phyloP scores from a whole-genome alignment of 1,140 invertebrate genomes.

The Brachionus calyciflorus region DNA sequence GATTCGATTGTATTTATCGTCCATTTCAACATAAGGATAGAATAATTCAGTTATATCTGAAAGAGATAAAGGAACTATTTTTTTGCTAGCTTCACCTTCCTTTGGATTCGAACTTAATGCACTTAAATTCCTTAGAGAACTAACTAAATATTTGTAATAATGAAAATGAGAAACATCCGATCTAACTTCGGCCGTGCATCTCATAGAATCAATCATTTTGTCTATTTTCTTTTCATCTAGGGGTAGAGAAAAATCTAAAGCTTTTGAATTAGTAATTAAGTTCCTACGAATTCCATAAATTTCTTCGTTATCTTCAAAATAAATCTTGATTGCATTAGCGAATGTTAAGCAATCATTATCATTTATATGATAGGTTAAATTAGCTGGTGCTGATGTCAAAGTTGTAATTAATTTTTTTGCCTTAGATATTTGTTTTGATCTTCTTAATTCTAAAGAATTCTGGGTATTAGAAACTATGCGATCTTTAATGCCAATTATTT shows the following conservation, averaged over 20 bases:
- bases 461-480: neutral
- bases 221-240: slow-evolving; percentile 4
- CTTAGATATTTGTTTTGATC: slow-evolving; percentile 12
- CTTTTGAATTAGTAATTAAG: neutral
- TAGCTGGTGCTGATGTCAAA: slow-evolving; percentile 2
- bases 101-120: neutral
- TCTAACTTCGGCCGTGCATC: neutral
- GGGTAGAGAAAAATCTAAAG: neutral
- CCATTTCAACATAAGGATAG: slow-evolving; percentile 38
- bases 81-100: neutral
- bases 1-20: slow-evolving; percentile 30
- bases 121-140: slow-evolving; percentile 12
- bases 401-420: neutral
- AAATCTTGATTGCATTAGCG: neutral
- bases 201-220: neutral
- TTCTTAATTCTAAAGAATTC: slow-evolving; percentile 11
- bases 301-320: slow-evolving; percentile 41
- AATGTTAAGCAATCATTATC: slow-evolving; percentile 25
- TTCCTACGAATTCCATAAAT: neutral
- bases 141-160: slow-evolving; percentile 27
- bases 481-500: slow-evolving; percentile 4
- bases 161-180: slow-evolving; percentile 11
- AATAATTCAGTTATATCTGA: slow-evolving; percentile 7
- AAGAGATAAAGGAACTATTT: neutral
- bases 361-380: neutral